phyloP scores from a whole-genome alignment of 2,888 invertebrate genomes.

The Uropetala carovei region DNA sequence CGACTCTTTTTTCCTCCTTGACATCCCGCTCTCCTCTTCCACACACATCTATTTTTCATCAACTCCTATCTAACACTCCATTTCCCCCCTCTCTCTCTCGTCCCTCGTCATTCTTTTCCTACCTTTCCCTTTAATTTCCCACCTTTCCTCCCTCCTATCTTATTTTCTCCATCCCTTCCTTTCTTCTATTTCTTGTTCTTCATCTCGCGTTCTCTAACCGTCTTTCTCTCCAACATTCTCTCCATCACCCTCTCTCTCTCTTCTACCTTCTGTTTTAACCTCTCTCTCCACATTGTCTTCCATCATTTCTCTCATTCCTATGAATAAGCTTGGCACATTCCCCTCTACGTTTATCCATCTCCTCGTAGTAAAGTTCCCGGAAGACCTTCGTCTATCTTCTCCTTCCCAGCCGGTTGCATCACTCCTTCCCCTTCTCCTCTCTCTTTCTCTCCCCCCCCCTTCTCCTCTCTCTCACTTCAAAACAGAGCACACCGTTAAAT shows the following conservation, averaged over 20 bases:
- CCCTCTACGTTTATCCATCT: too few relatives aligned
- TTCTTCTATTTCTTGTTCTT: neutral
- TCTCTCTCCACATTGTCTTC: neutral
- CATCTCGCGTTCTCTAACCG: neutral
- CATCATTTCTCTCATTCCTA: too few relatives aligned
- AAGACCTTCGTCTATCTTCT: neutral
- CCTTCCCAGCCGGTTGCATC: neutral
- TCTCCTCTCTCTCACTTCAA: neutral
- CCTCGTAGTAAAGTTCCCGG: neutral
- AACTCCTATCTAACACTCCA: neutral
- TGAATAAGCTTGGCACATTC: too few relatives aligned
- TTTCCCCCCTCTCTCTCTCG: neutral
- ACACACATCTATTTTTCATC: too few relatives aligned
- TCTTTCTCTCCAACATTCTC: neutral
- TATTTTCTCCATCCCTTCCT: neutral
- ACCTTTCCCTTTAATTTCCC: neutral
- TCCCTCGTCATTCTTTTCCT: neutral
- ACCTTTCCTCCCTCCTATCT: neutral
- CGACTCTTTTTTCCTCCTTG: too few relatives aligned
- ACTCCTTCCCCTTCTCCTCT: neutral
- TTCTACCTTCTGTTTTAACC: neutral
- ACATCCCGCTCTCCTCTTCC: too few relatives aligned
- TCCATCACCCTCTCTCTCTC: neutral
- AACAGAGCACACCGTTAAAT: too few relatives aligned
- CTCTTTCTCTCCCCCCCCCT: too few relatives aligned